These are phyloP conservation scores for Botia almorhae DNA, from an alignment of 2,797 vertebrate species.

Conservation along the genomic window DNA sequence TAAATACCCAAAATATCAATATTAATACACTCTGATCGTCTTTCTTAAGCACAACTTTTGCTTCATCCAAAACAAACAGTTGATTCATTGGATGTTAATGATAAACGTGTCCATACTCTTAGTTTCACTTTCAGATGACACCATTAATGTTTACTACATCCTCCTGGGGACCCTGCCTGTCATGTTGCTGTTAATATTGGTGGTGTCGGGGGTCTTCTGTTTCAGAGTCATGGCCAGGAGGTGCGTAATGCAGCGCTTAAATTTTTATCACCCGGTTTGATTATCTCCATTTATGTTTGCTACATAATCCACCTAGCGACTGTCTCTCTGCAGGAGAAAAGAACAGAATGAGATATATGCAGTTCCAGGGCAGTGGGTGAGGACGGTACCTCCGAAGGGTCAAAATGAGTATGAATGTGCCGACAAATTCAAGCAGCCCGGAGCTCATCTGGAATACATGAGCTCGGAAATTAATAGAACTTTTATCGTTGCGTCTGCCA, in stretches of 20 bases:
- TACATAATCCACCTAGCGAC: not conserved
- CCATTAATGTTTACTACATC: constrained; percentile 81
- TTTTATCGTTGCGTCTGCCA: constrained; percentile 65
- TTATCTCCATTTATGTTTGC: not conserved
- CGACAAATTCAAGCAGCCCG: constrained; percentile 80
- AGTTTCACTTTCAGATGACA: constrained; percentile 78
- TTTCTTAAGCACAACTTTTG: not conserved
- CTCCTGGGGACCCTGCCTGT: constrained; percentile 83
- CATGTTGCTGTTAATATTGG: constrained; percentile 80
- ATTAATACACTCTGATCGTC: not conserved
- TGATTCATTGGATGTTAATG: not conserved
- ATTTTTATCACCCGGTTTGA: constrained; percentile 1
- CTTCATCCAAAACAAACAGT: not conserved
- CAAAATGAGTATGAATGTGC: constrained; percentile 79
- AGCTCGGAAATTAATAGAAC: constrained; percentile 78
- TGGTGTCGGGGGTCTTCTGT: constrained; percentile 77
- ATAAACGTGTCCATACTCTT: constrained; percentile 41
- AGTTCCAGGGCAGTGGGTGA: constrained; percentile 75
- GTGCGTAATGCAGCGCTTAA: constrained; percentile 68
- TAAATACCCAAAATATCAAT: not conserved
- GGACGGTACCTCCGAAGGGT: constrained; percentile 66
- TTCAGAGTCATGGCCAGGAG: constrained; percentile 82
- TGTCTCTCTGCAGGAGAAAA: constrained; percentile 75
- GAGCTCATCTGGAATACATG: constrained; percentile 77
- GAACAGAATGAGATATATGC: constrained; percentile 70